Evolutionary conservation across 2,797 vertebrate species (phyloP).

Genomic region (Spea hammondii): DNA sequence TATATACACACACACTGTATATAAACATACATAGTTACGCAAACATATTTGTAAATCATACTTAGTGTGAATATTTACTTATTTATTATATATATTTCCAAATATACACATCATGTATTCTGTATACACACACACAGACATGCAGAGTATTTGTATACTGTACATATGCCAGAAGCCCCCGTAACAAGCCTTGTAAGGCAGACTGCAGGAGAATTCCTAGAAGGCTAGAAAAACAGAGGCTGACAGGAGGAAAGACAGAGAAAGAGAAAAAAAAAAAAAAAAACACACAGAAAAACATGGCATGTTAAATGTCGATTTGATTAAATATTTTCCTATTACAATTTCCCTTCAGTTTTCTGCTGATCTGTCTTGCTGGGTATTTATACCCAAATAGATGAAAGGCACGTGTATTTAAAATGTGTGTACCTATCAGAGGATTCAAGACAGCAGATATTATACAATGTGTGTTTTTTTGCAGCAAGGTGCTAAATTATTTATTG

Average conservation of each 20-base stretch:
- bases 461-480: slow-evolving; percentile 50
- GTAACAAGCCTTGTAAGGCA: slow-evolving; percentile 35
- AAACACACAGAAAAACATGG: slow-evolving; percentile 34
- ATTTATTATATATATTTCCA: not conserved
- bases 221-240: slow-evolving; percentile 35
- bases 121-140: not conserved
- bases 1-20: too few relatives aligned
- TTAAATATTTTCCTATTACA: slow-evolving; percentile 48
- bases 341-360: slow-evolving; percentile 40
- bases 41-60: too few relatives aligned
- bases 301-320: slow-evolving; percentile 42
- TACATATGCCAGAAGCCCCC: slow-evolving; percentile 38
- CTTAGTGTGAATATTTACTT: too few relatives aligned
- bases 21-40: too few relatives aligned
- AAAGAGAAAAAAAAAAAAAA: not conserved
- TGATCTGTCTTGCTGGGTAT: slow-evolving; percentile 41
- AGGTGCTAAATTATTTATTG: slow-evolving; percentile 72
- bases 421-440: slow-evolving; percentile 60
- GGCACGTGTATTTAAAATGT: slow-evolving; percentile 59
- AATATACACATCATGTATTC: not conserved
- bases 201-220: slow-evolving; percentile 32
- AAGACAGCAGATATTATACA: slow-evolving; percentile 57
- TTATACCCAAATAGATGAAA: slow-evolving; percentile 56
- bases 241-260: slow-evolving; percentile 7
- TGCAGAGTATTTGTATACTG: slow-evolving; percentile 32